A percentile compares a stretch with the other conserved stretches of the same genome.
Conservation (phyloP, 2,113 vertebrate genomes). For the Ptilonorhynchus violaceus region DNA sequence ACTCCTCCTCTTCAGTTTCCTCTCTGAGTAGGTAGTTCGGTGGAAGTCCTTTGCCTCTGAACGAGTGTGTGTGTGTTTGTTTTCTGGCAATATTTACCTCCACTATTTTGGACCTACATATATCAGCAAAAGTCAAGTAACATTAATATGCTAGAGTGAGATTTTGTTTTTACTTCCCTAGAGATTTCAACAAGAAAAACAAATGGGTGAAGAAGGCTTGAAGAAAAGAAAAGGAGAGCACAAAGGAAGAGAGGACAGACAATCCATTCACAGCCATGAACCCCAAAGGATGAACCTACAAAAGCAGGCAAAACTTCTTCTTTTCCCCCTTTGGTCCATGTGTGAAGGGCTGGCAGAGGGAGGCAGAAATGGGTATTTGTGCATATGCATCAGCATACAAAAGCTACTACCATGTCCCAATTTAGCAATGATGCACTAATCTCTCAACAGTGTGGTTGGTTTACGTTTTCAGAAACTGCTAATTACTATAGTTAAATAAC, state of each 20-base stretch:
- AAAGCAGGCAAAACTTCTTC: slow-evolving; percentile 65
- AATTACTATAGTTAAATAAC: not conserved
- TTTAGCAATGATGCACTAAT: not conserved
- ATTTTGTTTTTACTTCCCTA: not conserved
- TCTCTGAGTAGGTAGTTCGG: accelerated
- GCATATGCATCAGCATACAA: accelerated
- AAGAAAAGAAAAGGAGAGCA: slow-evolving; percentile 35
- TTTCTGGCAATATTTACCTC: not conserved
- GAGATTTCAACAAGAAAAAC: not conserved
- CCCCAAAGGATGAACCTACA: slow-evolving; percentile 60
- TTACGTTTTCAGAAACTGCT: not conserved
- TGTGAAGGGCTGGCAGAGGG: not conserved
- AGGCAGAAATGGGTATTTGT: too few relatives aligned
- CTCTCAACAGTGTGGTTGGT: not conserved
- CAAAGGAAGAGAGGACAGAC: not conserved
- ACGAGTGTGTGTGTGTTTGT: accelerated
- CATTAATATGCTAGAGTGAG: not conserved
- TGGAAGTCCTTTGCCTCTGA: not conserved
- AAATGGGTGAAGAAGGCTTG: slow-evolving; percentile 59
- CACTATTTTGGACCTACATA: accelerated
- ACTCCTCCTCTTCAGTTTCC: not conserved
- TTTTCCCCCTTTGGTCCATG: accelerated
- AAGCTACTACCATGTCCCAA: accelerated
- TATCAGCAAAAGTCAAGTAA: not conserved
- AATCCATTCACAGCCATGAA: slow-evolving; percentile 19